Evolutionary conservation across 2,113 vertebrate species (phyloP), one percentile per base, ranked within the genome.

Genomic region (Xyliphius kryptos): DNA sequence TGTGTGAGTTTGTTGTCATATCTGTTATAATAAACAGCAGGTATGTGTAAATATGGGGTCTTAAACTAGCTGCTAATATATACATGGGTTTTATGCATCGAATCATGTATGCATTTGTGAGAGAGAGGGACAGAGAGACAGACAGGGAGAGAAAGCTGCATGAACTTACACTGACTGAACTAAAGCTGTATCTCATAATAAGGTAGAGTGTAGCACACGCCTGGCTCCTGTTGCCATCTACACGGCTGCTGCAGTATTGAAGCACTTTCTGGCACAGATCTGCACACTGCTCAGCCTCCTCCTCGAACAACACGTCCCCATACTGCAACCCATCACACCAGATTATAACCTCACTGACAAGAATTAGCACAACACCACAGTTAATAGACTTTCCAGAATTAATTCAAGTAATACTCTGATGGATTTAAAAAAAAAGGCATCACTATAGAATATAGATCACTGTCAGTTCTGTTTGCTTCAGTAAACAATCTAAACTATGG

Each of bases 161-260:
- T 5, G n/a, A n/a, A 11, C 93, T 94, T 89, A 98, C 96, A 43
- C 87, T 95, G 77, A 81, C 88, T 20, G 91, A 93, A 78, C 88
- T 94, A 72, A 90, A 97, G 82, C 95, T 97, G 82, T 92, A 95
- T 88, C 92, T 90, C 96, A 97, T 98, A 80, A 97, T 92, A 66
- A 98, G 87, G 77, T 97, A 98, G 49, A 98, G 91, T 19, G 93
- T 95, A 67, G 94, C 94, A 49, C 95, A 97, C 78, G 95, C 95
- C 80, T 98, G 94, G 77, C 83, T 89, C 55, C 96, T 83, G 72
- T 94, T 96, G 69, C 82, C 56, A 5, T 94, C 89, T n/a, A 96
- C 82, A 43, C 89, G 87, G 80, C 96, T 97, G 85, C 94, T 94
- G 85, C 95, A 98, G 74, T 97, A 92, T 68, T 98, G 93, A 8